These are phyloP conservation scores for Cydia splendana DNA, from an alignment of 1,140 invertebrate genomes.

Conservation along the genomic window DNA sequence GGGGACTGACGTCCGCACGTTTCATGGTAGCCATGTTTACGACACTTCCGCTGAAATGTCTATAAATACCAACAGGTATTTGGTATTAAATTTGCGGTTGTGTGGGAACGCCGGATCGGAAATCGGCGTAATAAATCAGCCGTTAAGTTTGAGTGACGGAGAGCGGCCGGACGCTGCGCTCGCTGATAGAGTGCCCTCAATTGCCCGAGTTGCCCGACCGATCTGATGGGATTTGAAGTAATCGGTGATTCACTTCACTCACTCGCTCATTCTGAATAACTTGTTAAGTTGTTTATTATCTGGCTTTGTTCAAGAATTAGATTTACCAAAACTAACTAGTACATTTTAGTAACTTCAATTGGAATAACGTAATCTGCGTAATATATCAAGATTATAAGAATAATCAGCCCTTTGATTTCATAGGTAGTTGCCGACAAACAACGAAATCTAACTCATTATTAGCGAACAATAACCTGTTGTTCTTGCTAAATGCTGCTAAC, in stretches of 20 bases:
- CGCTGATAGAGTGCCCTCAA: constrained; percentile 25
- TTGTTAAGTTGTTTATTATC: neutral
- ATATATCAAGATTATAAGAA: too few relatives aligned
- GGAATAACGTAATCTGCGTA: too few relatives aligned
- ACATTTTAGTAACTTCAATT: too few relatives aligned
- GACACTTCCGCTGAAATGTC: constrained; percentile 30
- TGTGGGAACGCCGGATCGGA: constrained; percentile 23
- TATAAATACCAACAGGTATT: constrained; percentile 32
- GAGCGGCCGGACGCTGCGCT: constrained; percentile 21
- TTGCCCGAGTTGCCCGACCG: constrained; percentile 15
- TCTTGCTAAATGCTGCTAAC: constrained; percentile 4
- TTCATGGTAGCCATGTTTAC: constrained; percentile 30
- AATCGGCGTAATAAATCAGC: constrained; percentile 33
- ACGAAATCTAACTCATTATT: too few relatives aligned
- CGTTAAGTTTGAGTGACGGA: constrained; percentile 32
- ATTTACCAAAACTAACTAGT: neutral
- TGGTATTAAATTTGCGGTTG: constrained; percentile 16
- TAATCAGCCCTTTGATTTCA: too few relatives aligned
- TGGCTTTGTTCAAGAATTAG: neutral
- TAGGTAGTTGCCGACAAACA: too few relatives aligned
- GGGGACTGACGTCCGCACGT: constrained; percentile 25
- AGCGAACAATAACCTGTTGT: neutral
- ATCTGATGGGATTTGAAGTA: constrained; percentile 19
- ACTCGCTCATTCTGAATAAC: neutral
- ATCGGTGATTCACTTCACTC: constrained; percentile 10